Base-by-base conservation (phyloP, 2,888 invertebrate genomes). In the Mythimna loreyi region DNA sequence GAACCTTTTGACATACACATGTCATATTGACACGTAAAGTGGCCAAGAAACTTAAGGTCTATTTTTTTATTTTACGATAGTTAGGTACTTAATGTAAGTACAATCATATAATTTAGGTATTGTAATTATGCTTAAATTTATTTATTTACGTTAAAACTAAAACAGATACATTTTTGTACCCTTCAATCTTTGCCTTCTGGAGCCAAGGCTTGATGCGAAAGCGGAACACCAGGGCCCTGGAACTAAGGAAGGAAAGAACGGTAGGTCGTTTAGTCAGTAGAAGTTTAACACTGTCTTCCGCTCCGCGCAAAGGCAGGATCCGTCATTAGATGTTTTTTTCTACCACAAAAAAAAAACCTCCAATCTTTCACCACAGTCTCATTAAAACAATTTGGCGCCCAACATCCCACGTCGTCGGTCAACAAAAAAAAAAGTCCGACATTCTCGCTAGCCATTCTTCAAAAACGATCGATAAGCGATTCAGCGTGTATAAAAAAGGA, bases 401-500 rank as follows among this genome's bases (percentile, higher is more conserved):
- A 65, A 67, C 56, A 55, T 59, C 40, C 9, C n/a, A 47, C 16
- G 16, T 40, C n/a, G 43, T 40, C n/a, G 43, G 19, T 52, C 28
- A 49, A 57, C 36, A 43, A 65, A 50, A 72, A 73, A 70, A 75
- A 72, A 62, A 28, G 36, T 9, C 25, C 28, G 33, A 65, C 57
- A 62, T 62, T 70, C 53, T 66, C 66, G 53, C 71, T 59, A 65
- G 57, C 66, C 55, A 68, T 72, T 75, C 62, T 71, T 76, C 67
- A 64, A 70, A 75, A 75, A 66, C 59, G 60, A 78, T 78, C 79
- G 81, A 83, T 78, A 76, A 78, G 62, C 72, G 83, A 78, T 82
- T 63, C 71, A 68, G 63, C 49, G 55, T 36, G 66, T 58, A 66
- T 49, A 80, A 80, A 86, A 79, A 79, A 80, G 76, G 61, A 64